These are phyloP conservation scores for Adelosebastes latens DNA, from an alignment of 2,797 vertebrate genomes.

Conservation along the genomic window DNA sequence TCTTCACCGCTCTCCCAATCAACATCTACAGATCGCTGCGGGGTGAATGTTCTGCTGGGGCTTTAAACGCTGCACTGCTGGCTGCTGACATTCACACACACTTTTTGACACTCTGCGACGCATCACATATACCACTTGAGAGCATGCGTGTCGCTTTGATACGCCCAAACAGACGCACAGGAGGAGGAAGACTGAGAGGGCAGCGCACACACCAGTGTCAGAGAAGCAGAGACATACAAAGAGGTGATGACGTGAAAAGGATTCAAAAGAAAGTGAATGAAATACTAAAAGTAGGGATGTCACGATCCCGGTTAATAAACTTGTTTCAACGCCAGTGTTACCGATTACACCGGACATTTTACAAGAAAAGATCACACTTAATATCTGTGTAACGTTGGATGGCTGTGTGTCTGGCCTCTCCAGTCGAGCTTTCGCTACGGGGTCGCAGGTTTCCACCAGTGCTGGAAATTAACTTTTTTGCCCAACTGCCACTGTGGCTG, in stretches of 20 bases:
- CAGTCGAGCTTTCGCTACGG: too few relatives aligned
- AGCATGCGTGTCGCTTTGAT: slow-evolving; percentile 21
- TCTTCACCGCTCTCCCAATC: slow-evolving; percentile 29
- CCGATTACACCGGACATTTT: too few relatives aligned
- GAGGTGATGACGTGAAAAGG: background rate
- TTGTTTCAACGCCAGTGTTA: too few relatives aligned
- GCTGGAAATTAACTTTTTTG: too few relatives aligned
- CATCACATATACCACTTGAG: slow-evolving; percentile 1
- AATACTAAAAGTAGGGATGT: background rate
- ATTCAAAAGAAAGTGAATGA: background rate
- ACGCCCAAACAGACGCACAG: background rate
- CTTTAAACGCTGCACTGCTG: slow-evolving; percentile 21
- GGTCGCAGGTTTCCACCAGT: too few relatives aligned
- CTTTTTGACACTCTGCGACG: slow-evolving; percentile 25
- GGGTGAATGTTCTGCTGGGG: slow-evolving; percentile 23
- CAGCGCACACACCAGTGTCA: background rate
- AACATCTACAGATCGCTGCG: slow-evolving; percentile 30
- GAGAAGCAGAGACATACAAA: background rate
- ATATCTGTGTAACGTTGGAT: too few relatives aligned
- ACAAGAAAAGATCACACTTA: too few relatives aligned
- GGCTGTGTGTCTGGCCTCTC: too few relatives aligned
- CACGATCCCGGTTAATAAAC: too few relatives aligned
- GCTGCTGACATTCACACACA: slow-evolving; percentile 27
- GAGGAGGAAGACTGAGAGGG: background rate
- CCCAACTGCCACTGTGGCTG: too few relatives aligned